Conservation (phyloP, 2,888 invertebrate species). For the Pseudococcus viburni region DNA sequence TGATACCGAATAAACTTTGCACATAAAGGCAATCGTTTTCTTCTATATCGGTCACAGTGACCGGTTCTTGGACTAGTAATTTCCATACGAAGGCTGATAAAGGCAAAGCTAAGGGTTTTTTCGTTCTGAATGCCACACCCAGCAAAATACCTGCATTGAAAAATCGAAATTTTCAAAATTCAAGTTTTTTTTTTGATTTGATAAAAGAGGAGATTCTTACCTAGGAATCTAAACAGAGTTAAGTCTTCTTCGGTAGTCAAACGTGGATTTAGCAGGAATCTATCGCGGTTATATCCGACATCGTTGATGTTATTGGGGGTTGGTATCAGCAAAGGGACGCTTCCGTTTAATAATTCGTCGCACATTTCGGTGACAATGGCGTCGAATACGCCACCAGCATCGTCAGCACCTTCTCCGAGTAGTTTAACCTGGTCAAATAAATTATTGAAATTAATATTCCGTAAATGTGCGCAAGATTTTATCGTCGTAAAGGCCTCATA, state of each 20-base stretch:
- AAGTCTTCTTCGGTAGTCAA: conserved; percentile 74
- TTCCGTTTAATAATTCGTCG: conserved; percentile 76
- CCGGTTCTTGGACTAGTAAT: conserved; percentile 76
- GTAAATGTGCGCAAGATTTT: too few relatives aligned
- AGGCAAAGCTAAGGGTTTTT: conserved; percentile 78
- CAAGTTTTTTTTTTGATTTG: conserved; percentile 1
- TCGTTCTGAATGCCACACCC: conserved; percentile 79
- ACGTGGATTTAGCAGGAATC: conserved; percentile 77
- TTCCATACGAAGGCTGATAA: conserved; percentile 78
- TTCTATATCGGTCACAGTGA: conserved; percentile 77
- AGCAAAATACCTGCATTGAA: conserved; percentile 74
- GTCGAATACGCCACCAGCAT: conserved; percentile 80
- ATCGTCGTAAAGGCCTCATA: too few relatives aligned
- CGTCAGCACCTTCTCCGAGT: conserved; percentile 79
- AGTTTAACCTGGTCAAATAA: conserved; percentile 73
- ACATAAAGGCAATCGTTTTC: conserved; percentile 76
- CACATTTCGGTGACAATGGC: conserved; percentile 81
- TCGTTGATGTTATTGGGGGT: conserved; percentile 78
- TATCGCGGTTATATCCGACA: conserved; percentile 77
- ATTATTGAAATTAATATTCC: too few relatives aligned
- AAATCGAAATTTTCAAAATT: background rate
- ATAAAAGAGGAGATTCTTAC: conserved; percentile 70
- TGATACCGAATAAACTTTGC: conserved; percentile 76
- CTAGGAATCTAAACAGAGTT: conserved; percentile 77
- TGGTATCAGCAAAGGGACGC: conserved; percentile 76